Percentiles rank a stretch among this genome's conserved stretches.
phyloP scores from a whole-genome alignment of 1,140 invertebrate species.

The Theocolax elegans region DNA sequence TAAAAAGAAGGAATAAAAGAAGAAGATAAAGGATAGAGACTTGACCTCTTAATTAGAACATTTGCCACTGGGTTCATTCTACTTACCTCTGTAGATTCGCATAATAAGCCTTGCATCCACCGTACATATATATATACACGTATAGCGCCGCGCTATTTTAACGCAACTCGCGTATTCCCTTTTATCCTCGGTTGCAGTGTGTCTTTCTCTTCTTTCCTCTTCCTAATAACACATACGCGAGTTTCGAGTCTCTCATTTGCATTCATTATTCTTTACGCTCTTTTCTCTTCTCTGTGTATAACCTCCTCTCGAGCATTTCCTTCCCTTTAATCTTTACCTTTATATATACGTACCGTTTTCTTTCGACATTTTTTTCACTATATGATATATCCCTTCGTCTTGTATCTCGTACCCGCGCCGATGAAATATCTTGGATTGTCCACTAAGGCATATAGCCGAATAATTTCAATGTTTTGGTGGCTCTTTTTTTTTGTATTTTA shows the following conservation, averaged over 20 bases:
- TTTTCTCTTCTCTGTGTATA: too few species aligned
- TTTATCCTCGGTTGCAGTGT: constrained; percentile 1
- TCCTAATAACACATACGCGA: constrained; percentile 16
- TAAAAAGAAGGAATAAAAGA: constrained; percentile 16
- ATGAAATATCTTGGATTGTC: too few species aligned
- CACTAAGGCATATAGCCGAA: too few species aligned
- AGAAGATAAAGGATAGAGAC: background rate
- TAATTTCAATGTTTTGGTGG: too few species aligned
- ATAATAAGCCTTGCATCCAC: constrained; percentile 15
- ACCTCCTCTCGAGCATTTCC: background rate
- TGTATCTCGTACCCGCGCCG: too few species aligned
- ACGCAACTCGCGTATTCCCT: background rate
- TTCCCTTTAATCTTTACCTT: constrained; percentile 18
- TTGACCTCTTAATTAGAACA: constrained; percentile 36
- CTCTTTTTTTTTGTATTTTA: too few species aligned
- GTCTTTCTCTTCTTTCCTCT: background rate
- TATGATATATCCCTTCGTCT: too few species aligned
- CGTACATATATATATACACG: too few species aligned
- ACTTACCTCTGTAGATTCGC: background rate
- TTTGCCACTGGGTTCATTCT: constrained; percentile 22
- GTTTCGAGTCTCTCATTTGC: constrained; percentile 28
- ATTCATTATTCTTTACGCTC: constrained; percentile 34
- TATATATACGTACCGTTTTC: too few species aligned
- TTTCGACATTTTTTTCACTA: too few species aligned
- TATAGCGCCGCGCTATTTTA: background rate